Base-by-base conservation (phyloP, 1,140 invertebrate species). In the Drosophila erecta region DNA sequence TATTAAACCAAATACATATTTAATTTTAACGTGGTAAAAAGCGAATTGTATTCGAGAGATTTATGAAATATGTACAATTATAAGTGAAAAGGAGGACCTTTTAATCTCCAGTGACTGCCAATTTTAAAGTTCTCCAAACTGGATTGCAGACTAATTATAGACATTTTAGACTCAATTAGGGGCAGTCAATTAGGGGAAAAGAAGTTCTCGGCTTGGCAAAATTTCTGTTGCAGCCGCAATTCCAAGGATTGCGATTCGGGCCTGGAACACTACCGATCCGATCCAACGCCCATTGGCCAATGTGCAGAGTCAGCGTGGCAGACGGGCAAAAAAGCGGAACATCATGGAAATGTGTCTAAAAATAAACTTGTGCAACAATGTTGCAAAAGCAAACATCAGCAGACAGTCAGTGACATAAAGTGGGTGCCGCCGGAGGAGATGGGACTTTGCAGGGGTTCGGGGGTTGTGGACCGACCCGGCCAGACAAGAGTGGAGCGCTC, bases 331-430 rank as follows among this genome's bases (percentile, higher is more conserved):
- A 62, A 65, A 74, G 56, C 62, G 69, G 58, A 86, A 76, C 79
- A 87, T 73, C 79, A 73, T 87, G 79, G 83, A 87, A 81, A 72
- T 87, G 71, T 72, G 71, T 56, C 79, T 87, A 83, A 86, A 86
- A 86, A 87, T 83, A 86, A 87, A 84, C 81, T 72, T 84, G 56
- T 76, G 79, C 83, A 87, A 86, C 83, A 87, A 87, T 83, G 75
- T 86, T 87, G 83, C 83, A 69, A 87, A 87, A 83, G 58, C 83
- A 86, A 85, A 85, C 81, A 85, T 87, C 79, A 81, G 80, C 66
- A 77, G 75, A 69, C 81, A 85, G 57, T 43, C 77, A 77, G 74
- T 61, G 57, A 81, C 59, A 73, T 43, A 76, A 46, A 71, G 69
- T 74, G 57, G 64, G 40, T 43, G 44, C 27, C 50, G 40, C 17